Percentiles rank a stretch among this genome's conserved stretches.
These are phyloP conservation scores for Heliothis peltigera DNA, from an alignment of 2,888 invertebrate species.

Conservation along the genomic window DNA sequence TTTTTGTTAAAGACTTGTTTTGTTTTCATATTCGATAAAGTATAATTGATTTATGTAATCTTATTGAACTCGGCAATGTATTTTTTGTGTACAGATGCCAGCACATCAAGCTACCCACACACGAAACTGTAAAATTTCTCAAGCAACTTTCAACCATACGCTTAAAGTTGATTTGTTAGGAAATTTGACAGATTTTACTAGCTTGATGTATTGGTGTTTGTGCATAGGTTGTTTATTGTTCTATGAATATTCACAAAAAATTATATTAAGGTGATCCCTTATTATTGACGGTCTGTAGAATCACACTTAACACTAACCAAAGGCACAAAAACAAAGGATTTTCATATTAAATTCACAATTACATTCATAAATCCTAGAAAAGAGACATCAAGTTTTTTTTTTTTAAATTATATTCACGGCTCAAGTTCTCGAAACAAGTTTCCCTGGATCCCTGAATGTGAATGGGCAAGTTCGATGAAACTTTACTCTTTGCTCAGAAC, in stretches of 20 bases:
- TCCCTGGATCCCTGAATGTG: constrained; percentile 61
- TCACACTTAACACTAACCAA: not conserved
- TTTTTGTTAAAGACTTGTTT: constrained; percentile 12
- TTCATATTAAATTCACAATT: not conserved
- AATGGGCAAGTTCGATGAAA: constrained; percentile 71
- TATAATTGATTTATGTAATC: not conserved
- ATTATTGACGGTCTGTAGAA: too few species aligned
- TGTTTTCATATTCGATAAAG: not conserved
- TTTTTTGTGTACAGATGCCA: too few species aligned
- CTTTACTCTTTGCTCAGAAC: constrained; percentile 68
- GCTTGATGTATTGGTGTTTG: too few species aligned
- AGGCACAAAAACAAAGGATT: not conserved
- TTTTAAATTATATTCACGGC: constrained; percentile 70
- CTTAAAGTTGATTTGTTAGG: too few species aligned
- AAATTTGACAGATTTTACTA: too few species aligned
- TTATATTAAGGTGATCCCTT: too few species aligned
- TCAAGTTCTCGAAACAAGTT: constrained; percentile 66
- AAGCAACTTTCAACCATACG: too few species aligned
- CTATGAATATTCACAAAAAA: not conserved
- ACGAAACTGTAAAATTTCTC: too few species aligned
- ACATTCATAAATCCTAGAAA: constrained; percentile 24
- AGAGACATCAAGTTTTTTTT: constrained; percentile 40
- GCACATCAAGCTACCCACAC: too few species aligned
- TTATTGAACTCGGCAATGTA: too few species aligned
- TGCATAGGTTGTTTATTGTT: too few species aligned